Percentiles rank a stretch among this genome's conserved stretches.
These are phyloP conservation scores for Hylomyscus alleni DNA, from an alignment of 2,797 vertebrate species.

Conservation along the genomic window DNA sequence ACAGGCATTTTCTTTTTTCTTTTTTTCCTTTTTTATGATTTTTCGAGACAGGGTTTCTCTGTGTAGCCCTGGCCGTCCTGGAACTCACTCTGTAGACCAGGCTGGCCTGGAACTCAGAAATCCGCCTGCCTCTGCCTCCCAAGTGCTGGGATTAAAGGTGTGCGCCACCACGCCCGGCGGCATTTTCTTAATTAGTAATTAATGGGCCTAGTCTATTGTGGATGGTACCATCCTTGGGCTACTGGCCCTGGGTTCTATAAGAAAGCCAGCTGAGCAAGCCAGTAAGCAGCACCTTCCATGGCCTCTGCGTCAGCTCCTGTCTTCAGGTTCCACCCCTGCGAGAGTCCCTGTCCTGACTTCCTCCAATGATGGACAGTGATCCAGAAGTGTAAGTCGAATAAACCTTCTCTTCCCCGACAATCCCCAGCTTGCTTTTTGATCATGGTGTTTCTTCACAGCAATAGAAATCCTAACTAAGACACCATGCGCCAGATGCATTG, in stretches of 20 bases:
- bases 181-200: no score
- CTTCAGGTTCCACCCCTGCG: background rate
- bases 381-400: no score
- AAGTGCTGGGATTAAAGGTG: no score
- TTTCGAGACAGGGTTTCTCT: no score
- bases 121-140: no score
- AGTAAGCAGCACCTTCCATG: background rate
- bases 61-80: no score
- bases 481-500: background rate
- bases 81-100: no score
- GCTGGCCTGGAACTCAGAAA: no score
- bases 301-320: background rate
- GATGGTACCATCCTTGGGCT: background rate
- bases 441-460: background rate
- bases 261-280: background rate
- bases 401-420: no score
- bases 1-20: background rate
- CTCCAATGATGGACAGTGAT: background rate
- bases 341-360: background rate
- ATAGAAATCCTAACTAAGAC: background rate
- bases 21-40: no score
- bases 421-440: no score
- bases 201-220: background rate
- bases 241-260: background rate
- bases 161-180: no score